phyloP scores from a whole-genome alignment of 2,113 vertebrate species.

The Tympanuchus pallidicinctus region DNA sequence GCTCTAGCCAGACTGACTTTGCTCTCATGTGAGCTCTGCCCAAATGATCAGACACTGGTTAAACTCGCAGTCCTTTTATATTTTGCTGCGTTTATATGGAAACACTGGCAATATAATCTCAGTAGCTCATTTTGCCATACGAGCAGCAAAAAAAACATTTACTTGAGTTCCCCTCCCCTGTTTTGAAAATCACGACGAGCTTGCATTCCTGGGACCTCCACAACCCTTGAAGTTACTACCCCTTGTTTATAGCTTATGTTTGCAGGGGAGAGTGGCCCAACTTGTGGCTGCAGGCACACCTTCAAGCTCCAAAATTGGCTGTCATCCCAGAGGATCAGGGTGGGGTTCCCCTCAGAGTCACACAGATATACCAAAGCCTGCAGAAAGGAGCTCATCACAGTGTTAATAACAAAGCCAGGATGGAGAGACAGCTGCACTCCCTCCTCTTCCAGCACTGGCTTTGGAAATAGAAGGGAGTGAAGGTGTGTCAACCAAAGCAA shows the following conservation, averaged over 20 bases:
- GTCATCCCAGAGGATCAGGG: neutral
- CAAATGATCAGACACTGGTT: neutral
- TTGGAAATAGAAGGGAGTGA: neutral
- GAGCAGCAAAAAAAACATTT: neutral
- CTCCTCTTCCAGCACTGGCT: neutral
- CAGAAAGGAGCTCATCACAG: neutral
- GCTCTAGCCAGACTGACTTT: neutral
- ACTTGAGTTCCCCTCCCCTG: neutral
- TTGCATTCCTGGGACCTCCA: neutral
- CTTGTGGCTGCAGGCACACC: neutral
- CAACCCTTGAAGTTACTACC: neutral
- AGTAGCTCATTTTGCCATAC: neutral
- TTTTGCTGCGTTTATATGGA: neutral
- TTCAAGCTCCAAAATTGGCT: neutral
- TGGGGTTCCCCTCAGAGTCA: neutral
- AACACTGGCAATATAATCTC: neutral
- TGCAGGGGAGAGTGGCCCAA: neutral
- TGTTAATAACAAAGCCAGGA: neutral
- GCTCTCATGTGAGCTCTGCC: neutral
- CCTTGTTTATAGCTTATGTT: neutral
- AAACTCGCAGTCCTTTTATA: neutral
- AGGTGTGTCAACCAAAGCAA: accelerated
- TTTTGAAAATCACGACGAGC: neutral
- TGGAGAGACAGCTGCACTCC: neutral
- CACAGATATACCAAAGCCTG: neutral